These are phyloP conservation scores for Batillaria attramentaria DNA, from an alignment of 1,140 invertebrate genomes.

Conservation along the genomic window DNA sequence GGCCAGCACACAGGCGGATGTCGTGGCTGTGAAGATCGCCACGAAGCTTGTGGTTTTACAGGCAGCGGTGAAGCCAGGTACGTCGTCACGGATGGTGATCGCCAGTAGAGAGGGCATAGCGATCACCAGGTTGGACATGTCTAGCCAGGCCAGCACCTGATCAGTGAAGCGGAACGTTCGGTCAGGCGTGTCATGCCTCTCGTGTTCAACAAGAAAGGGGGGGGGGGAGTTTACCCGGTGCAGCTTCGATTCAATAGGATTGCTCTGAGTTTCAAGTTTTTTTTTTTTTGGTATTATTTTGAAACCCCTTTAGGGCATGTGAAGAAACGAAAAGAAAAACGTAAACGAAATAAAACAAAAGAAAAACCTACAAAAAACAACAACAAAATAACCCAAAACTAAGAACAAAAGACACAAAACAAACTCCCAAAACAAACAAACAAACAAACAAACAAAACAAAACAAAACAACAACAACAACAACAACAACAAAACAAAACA, in stretches of 20 bases:
- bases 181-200: too few species aligned
- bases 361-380: too few species aligned
- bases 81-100: conserved; percentile 22
- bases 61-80: conserved; percentile 12
- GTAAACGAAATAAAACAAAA: too few species aligned
- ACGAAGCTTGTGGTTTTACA: conserved; percentile 38
- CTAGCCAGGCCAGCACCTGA: conserved; percentile 43
- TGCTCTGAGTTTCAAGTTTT: neutral
- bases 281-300: neutral
- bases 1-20: conserved; percentile 37
- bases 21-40: conserved; percentile 33
- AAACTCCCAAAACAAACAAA: neutral
- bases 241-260: neutral
- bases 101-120: conserved; percentile 34
- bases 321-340: too few species aligned
- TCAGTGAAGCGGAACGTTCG: neutral
- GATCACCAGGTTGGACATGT: conserved; percentile 32
- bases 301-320: too few species aligned
- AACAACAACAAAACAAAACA: neutral
- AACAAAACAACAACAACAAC: neutral
- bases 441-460: too few species aligned
- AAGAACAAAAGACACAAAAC: too few species aligned
- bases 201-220: too few species aligned
- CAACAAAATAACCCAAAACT: too few species aligned
- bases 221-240: too few species aligned